A percentile compares a stretch with the other conserved stretches of the same genome.
These are phyloP conservation scores for Chironex yamaguchii DNA, from an alignment of 30 jellyfish, hydroid and myxozoan species.

Conservation along the genomic window DNA sequence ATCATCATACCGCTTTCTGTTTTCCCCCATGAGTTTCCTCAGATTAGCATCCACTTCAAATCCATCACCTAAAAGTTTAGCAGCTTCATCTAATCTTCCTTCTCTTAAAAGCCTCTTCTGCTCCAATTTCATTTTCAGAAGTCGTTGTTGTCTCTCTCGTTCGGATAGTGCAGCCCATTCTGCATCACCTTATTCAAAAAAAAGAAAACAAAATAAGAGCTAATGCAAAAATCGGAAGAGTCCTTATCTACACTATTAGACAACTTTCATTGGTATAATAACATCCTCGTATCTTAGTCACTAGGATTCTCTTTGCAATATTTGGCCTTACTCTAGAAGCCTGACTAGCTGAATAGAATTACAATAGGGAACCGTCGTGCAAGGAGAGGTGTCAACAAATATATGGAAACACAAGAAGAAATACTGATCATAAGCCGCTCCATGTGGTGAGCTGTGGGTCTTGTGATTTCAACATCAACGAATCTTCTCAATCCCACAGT, in stretches of 20 bases:
- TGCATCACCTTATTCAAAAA: constrained; percentile 77
- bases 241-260: background rate
- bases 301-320: too few relatives aligned
- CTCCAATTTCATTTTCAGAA: constrained; percentile 81
- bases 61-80: constrained; percentile 93
- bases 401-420: too few relatives aligned
- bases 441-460: too few relatives aligned
- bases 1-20: constrained; percentile 64
- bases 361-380: too few relatives aligned
- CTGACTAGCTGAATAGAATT: too few relatives aligned
- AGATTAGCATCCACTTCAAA: constrained; percentile 85
- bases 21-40: constrained; percentile 93
- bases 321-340: too few relatives aligned
- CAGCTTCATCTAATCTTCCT: constrained; percentile 97
- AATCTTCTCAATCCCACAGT: too few relatives aligned
- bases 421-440: too few relatives aligned
- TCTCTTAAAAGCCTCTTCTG: constrained; percentile 83
- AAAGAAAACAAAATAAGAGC: background rate
- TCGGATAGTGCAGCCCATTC: constrained; percentile 93
- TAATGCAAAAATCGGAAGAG: background rate
- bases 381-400: too few relatives aligned
- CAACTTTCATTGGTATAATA: too few relatives aligned
- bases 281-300: background rate
- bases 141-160: constrained; percentile 86
- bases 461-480: too few relatives aligned